These are phyloP conservation scores for Callaeas wilsoni DNA, from an alignment of 2,113 vertebrate genomes.

Conservation along the genomic window DNA sequence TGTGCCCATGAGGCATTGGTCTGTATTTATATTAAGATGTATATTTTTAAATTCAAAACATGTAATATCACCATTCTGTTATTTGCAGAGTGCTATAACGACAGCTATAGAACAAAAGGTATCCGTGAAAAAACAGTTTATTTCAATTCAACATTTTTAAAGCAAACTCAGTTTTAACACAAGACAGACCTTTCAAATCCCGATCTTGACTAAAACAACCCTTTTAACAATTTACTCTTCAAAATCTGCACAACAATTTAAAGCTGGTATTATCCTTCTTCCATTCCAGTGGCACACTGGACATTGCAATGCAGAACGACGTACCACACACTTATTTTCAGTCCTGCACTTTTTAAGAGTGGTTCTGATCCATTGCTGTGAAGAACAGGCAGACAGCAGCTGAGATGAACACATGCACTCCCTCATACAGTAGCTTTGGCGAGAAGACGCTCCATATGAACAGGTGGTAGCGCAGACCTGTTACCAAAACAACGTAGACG, in stretches of 20 bases:
- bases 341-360: not conserved
- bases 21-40: not conserved
- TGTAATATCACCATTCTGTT: not conserved
- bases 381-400: constrained; percentile 82
- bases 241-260: not conserved
- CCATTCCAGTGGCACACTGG: not conserved
- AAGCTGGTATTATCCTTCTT: not conserved
- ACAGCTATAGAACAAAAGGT: not conserved
- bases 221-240: not conserved
- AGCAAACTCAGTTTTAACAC: not conserved
- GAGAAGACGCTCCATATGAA: constrained; percentile 99
- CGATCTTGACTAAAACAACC: not conserved
- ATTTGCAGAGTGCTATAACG: not conserved
- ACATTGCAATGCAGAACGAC: not conserved
- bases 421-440: constrained; percentile 93
- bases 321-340: not conserved
- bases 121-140: not conserved
- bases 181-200: not conserved
- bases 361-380: constrained; percentile 82
- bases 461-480: constrained; percentile 89
- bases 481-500: constrained; percentile 85
- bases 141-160: not conserved
- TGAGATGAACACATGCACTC: constrained; percentile 84
- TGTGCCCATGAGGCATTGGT: not conserved
- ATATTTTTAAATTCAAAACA: not conserved